A percentile compares a stretch with the other conserved stretches of the same genome.
phyloP scores from a whole-genome alignment of 2,888 invertebrate species.

The Drosophila mulleri region DNA sequence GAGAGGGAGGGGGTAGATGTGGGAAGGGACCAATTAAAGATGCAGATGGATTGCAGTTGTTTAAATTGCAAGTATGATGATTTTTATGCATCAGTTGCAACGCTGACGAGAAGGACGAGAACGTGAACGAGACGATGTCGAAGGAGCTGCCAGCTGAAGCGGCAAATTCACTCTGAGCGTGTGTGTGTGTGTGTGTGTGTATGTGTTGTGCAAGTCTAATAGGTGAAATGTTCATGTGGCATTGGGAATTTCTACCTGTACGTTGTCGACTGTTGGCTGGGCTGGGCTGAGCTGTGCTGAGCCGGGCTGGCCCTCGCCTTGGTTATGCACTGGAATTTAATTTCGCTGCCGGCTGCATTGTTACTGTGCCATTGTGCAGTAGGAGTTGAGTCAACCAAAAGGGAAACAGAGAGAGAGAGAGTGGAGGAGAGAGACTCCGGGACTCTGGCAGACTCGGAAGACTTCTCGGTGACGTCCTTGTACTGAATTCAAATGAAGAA shows the following conservation, averaged over 20 bases:
- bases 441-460: constrained; percentile 7
- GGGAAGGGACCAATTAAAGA: constrained; percentile 68
- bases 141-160: constrained; percentile 38
- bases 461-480: constrained; percentile 58
- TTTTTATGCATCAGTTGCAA: constrained; percentile 77
- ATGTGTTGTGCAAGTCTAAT: constrained; percentile 67
- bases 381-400: constrained; percentile 17
- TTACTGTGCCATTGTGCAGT: constrained; percentile 62
- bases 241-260: constrained; percentile 58
- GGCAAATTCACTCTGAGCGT: constrained; percentile 26
- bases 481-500: constrained; percentile 80
- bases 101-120: constrained; percentile 29
- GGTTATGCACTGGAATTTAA: constrained; percentile 81
- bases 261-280: constrained; percentile 18
- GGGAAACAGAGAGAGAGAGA: neutral
- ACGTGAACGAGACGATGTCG: constrained; percentile 15
- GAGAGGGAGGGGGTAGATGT: neutral
- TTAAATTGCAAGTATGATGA: constrained; percentile 78
- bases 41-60: constrained; percentile 80
- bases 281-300: neutral
- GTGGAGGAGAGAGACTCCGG: neutral
- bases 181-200: constrained; percentile 35
- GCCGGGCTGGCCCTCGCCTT: constrained; percentile 43
- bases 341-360: constrained; percentile 73
- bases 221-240: constrained; percentile 67